phyloP scores from a whole-genome alignment of 2,113 vertebrate species.

The Neolamprologus hecqui region DNA sequence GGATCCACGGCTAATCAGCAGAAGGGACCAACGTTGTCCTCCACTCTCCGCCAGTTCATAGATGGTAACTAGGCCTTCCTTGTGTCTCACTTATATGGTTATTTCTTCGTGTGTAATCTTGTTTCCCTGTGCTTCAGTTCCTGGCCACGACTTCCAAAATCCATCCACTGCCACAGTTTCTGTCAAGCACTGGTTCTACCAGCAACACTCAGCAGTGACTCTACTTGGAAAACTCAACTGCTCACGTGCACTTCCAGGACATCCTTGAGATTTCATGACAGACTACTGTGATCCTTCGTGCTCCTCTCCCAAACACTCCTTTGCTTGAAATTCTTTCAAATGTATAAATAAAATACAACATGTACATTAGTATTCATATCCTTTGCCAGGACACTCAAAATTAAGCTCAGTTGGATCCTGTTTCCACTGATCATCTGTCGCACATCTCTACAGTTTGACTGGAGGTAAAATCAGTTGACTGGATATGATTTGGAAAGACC shows the following conservation, averaged over 20 bases:
- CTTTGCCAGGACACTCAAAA: not conserved
- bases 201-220: accelerated
- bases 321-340: not conserved
- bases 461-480: not conserved
- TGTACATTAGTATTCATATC: not conserved
- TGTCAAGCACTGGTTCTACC: not conserved
- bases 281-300: accelerated
- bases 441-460: not conserved
- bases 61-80: not conserved
- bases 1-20: not conserved
- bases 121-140: not conserved
- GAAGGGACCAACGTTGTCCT: not conserved
- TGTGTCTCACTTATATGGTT: not conserved
- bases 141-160: not conserved
- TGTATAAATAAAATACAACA: not conserved
- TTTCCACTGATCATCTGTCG: not conserved
- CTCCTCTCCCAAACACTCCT: not conserved
- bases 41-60: not conserved
- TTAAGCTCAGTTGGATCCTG: not conserved
- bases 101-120: accelerated
- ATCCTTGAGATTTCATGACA: not conserved
- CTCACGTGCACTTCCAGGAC: accelerated
- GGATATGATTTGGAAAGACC: not conserved
- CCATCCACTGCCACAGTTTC: not conserved
- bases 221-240: not conserved